phyloP scores from a whole-genome alignment of 1,140 invertebrate species.

The Marisa cornuarietis region DNA sequence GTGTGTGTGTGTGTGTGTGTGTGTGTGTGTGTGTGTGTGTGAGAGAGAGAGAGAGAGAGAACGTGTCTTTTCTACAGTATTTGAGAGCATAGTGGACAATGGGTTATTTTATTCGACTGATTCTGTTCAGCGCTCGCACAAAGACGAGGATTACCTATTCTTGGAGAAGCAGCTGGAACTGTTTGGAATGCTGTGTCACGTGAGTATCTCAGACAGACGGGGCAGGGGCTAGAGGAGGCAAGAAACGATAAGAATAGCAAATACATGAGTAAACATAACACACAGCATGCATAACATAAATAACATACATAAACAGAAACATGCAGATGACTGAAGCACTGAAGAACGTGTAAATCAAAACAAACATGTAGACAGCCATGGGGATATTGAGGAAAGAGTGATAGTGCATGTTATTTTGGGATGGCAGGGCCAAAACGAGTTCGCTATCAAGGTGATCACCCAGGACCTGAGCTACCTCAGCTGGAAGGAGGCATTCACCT shows the following conservation, averaged over 20 bases:
- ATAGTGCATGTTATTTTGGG: not conserved
- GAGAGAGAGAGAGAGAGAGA: too few relatives aligned
- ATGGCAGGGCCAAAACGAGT: slow-evolving; percentile 61
- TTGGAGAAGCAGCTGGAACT: slow-evolving; percentile 61
- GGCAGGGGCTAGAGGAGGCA: too few relatives aligned
- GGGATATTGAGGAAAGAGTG: too few relatives aligned
- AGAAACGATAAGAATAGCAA: too few relatives aligned
- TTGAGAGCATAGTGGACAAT: not conserved
- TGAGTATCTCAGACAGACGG: slow-evolving; percentile 33
- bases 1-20: not conserved
- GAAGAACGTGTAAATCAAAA: too few relatives aligned
- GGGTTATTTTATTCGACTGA: too few relatives aligned
- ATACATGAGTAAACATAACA: too few relatives aligned
- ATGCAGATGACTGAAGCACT: too few relatives aligned
- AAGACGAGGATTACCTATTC: slow-evolving; percentile 56
- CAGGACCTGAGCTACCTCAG: slow-evolving; percentile 61
- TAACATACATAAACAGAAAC: too few relatives aligned
- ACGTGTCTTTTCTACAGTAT: not conserved
- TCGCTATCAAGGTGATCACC: slow-evolving; percentile 61
- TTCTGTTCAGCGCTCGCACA: not conserved
- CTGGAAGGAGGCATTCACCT: slow-evolving; percentile 64
- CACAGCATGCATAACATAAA: too few relatives aligned
- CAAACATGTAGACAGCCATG: too few relatives aligned
- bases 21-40: not conserved
- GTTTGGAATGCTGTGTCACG: slow-evolving; percentile 59